These are phyloP conservation scores for Eilema caniola DNA, from an alignment of 2,888 invertebrate genomes.

Conservation along the genomic window DNA sequence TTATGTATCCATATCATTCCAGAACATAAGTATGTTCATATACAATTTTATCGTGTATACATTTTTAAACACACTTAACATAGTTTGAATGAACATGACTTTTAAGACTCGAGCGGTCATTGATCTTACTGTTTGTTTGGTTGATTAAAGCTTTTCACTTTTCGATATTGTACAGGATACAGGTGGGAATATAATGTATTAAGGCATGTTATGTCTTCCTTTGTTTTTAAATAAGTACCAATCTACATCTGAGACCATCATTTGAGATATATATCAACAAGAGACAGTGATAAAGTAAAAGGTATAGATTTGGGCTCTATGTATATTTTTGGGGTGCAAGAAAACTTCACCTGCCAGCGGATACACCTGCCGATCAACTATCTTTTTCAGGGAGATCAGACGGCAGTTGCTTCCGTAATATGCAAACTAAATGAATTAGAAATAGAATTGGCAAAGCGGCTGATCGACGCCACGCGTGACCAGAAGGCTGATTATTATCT, in stretches of 20 bases:
- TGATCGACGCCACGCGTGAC: too few relatives aligned
- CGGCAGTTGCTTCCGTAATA: too few relatives aligned
- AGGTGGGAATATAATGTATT: background rate
- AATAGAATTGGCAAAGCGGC: too few relatives aligned
- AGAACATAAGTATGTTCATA: slow-evolving; percentile 12
- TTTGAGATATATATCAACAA: background rate
- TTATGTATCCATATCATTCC: slow-evolving; percentile 10
- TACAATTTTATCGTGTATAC: slow-evolving; percentile 28
- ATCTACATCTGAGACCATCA: background rate
- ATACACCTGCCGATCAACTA: background rate
- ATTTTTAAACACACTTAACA: slow-evolving; percentile 46
- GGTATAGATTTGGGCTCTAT: background rate
- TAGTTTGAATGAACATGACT: slow-evolving; percentile 36
- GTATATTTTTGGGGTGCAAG: too few relatives aligned
- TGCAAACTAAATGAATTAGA: background rate
- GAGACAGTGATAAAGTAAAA: background rate
- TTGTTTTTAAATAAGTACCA: background rate
- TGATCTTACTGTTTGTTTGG: slow-evolving; percentile 33
- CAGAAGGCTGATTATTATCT: too few relatives aligned
- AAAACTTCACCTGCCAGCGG: background rate
- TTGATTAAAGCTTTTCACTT: background rate
- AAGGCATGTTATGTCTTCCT: background rate
- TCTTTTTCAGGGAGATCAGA: background rate
- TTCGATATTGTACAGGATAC: background rate
- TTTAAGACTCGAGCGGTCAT: slow-evolving; percentile 37